Base-by-base conservation (phyloP, 2,113 vertebrate species). In the Polypterus senegalus region DNA sequence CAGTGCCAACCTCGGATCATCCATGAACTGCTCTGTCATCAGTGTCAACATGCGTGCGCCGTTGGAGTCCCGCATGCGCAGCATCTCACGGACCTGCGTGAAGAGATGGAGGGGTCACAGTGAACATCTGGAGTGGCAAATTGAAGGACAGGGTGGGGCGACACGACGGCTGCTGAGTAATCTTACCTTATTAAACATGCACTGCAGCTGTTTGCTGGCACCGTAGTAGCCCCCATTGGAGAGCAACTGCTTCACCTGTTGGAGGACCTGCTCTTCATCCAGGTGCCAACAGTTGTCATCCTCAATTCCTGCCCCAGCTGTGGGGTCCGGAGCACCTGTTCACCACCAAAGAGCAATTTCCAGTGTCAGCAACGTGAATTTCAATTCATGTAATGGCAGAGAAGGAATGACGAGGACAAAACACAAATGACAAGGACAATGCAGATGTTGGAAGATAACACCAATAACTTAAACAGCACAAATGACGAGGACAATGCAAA, bases 211-310 rank as follows among this genome's bases (percentile, higher is more conserved):
- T 63, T 77, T 80, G 73, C 82, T 79, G 54, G 82, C 77, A 1
- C 81, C 81, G 0, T 82, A 83, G 72, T 83, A 82, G 57, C 79
- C 82, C 1, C 79, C 79, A 0, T 80, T 81, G 10, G 81, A 73
- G 11, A 84, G 71, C 9, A 84, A 67, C 71, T 81, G 81, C 62
- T 83, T 82, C 73, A 84, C 81, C 66, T 84, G 82, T 63, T 84
- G 79, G 68, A 81, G 82, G 63, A 84, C 79, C 70, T 82, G 82
- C 60, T 82, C 81, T 58, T 84, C 81, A 2, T 83, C 82, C 47
- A 84, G 66, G 61, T 83, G 81, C 82, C 82, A 84, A 61, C 81
- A 81, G 71, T 84, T 84, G 56, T 77, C 78, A 2, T 83, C 82
- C 10, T 84, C 81, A 2, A 78, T 77, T 48, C 82, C 71, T 0